phyloP scores from a whole-genome alignment of 2,888 invertebrate species.

The Drosophila histrio region DNA sequence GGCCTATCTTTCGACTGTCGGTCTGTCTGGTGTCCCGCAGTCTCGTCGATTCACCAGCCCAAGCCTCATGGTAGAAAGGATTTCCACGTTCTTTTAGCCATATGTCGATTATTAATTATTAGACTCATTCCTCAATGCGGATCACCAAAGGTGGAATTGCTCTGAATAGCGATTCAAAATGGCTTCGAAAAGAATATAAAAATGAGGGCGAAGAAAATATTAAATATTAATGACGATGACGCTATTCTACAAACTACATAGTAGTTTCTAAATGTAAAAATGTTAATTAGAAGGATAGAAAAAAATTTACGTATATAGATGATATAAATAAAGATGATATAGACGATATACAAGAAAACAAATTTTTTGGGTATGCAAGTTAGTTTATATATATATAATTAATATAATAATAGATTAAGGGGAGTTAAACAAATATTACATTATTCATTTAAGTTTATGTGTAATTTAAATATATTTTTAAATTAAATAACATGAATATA shows the following conservation, averaged over 20 bases:
- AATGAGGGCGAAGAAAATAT: background rate
- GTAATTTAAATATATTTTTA: too few species aligned
- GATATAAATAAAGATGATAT: too few species aligned
- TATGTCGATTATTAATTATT: constrained; percentile 68
- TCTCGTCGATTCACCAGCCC: background rate
- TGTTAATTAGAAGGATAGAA: too few species aligned
- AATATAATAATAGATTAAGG: too few species aligned
- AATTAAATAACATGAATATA: too few species aligned
- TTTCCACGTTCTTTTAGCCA: constrained; percentile 2
- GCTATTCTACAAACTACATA: too few species aligned
- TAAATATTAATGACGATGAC: background rate
- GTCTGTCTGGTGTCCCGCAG: constrained; percentile 14
- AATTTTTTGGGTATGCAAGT: too few species aligned
- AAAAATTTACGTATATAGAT: too few species aligned
- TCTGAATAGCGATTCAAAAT: constrained; percentile 31
- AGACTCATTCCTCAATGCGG: constrained; percentile 17
- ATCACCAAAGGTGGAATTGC: constrained; percentile 35
- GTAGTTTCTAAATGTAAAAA: background rate
- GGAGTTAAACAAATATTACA: too few species aligned
- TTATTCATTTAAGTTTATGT: too few species aligned
- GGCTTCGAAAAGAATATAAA: constrained; percentile 8
- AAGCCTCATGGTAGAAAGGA: too few species aligned
- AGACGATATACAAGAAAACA: too few species aligned
- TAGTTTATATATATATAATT: background rate
- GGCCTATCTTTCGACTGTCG: constrained; percentile 9